Base-by-base conservation (phyloP, 2,888 invertebrate genomes). In the Melangyna quadrimaculata region DNA sequence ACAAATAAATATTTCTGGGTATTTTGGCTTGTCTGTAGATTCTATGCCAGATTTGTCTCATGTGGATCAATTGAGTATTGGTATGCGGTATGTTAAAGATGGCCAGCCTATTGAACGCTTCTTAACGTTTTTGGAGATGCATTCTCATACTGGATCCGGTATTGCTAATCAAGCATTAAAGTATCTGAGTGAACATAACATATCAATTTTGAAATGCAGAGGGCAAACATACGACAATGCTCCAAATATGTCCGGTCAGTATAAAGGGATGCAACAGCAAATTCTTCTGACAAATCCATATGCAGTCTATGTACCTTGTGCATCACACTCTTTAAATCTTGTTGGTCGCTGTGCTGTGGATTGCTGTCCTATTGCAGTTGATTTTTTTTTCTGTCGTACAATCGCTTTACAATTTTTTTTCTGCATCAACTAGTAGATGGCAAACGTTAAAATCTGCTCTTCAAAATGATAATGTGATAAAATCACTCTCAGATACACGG, bases 191-290 rank as follows among this genome's bases (percentile, higher is more conserved):
- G 32, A 61, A 29, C 3, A 55, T 77, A 7, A 29, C 12, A 32
- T 71, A 14, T 24, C 70, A 29, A 77, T 77, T 27, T 57, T 29
- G 22, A 53, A 83, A 35, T 83, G 53, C 32, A 45, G 73, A 8
- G 74, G 40, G 19, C 73, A 78, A 73, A 57, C 67, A 19, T 78
- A 83, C 37, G 83, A 78, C 9, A 74, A 78, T 83, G 90, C 88
- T 45, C 84, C 88, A 48, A 90, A 90, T 88, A 89, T 89, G 89
- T 87, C 89, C 40, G 88, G 90, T 74, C 87, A 83, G 65, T 87
- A 90, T 87, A 88, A 87, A 82, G 89, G 89, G 78, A 87, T 90
- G 51, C 89, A 90, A 88, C 71, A 89, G 78, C 88, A 88, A 79
- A 89, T 89, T 88, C 78, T 79, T 84, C 75, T 88, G 88, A 88